These are phyloP conservation scores for Actinia tenebrosa DNA, from an alignment of 64 coral and sea anemone genomes.

Conservation along the genomic window DNA sequence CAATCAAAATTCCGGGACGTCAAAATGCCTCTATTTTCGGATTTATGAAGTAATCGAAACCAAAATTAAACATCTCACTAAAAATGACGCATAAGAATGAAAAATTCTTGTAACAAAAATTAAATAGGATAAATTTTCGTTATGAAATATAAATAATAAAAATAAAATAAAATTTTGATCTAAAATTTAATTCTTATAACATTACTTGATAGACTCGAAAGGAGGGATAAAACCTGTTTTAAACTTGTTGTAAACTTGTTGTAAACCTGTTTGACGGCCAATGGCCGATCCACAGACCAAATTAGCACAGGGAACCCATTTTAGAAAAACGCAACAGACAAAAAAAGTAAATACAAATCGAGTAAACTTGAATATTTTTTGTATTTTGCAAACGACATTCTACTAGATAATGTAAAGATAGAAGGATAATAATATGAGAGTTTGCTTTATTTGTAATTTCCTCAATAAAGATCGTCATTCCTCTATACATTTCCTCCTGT, in stretches of 20 bases:
- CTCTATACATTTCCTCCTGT: no score
- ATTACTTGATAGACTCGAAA: not conserved
- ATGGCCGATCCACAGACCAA: not conserved
- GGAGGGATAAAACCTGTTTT: not conserved
- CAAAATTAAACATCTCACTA: not conserved
- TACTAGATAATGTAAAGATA: no score
- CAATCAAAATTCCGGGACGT: not conserved
- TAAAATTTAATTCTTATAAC: conserved; percentile 7
- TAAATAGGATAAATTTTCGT: not conserved
- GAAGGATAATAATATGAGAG: no score
- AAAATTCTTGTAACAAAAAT: not conserved
- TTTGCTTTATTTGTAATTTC: no score
- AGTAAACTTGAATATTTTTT: no score
- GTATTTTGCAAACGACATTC: no score
- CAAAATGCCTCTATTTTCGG: no score
- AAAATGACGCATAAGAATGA: not conserved
- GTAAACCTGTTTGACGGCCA: conserved; percentile 3
- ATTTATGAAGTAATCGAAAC: no score
- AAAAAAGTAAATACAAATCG: no score
- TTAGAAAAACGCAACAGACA: no score
- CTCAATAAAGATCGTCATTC: no score
- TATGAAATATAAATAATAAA: not conserved
- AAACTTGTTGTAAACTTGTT: not conserved
- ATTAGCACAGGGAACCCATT: no score
- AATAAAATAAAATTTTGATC: not conserved